Base-by-base conservation (phyloP, 2,113 vertebrate genomes). In the Thalassoma bifasciatum region DNA sequence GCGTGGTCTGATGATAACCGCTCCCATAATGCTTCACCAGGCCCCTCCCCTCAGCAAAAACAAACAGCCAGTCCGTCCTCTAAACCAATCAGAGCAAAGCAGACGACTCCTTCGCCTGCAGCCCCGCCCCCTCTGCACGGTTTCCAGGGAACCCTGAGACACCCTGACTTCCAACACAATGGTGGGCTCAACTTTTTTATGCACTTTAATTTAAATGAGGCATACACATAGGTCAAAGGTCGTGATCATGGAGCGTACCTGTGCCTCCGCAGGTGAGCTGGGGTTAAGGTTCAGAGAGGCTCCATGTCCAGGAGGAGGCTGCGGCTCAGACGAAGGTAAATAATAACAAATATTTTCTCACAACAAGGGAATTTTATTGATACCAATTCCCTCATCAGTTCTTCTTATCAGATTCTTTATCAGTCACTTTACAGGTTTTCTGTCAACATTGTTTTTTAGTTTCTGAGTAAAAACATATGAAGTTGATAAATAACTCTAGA, bases 131-230 rank as follows among this genome's bases (percentile, higher is more conserved):
- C 66, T 0, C 81, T 40, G 50, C 83, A 89, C 47, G 30, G 80
- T 12, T 84, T 92, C 76, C 88, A 86, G 1, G 91, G 91, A 14
- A 76, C 60, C 0, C 37, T 92, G 84, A 81, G 87, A 44, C 65
- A 81, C 57, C 50, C 91, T 0, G 87, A 92, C 64, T 92, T 92
- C 79, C 91, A 91, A n/a, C 91, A 92, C 52, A 92, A 92, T 19
- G 91, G 91, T 91, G 73, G 85, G 83, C 1, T 4, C 1, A n/a
- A 21, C 46, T 40, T 40, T 40, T 30, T 30, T 30, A 30, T n/a
- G n/a, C n/a, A n/a, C n/a, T n/a, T n/a, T n/a, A n/a, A n/a, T n/a
- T n/a, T n/a, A n/a, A n/a, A n/a, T n/a, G n/a, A n/a, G n/a, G n/a
- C n/a, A n/a, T n/a, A n/a, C n/a, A n/a, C n/a, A n/a, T n/a, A n/a